These are phyloP conservation scores for Cossypha dichroa DNA, from an alignment of 2,797 vertebrate species.

Conservation along the genomic window DNA sequence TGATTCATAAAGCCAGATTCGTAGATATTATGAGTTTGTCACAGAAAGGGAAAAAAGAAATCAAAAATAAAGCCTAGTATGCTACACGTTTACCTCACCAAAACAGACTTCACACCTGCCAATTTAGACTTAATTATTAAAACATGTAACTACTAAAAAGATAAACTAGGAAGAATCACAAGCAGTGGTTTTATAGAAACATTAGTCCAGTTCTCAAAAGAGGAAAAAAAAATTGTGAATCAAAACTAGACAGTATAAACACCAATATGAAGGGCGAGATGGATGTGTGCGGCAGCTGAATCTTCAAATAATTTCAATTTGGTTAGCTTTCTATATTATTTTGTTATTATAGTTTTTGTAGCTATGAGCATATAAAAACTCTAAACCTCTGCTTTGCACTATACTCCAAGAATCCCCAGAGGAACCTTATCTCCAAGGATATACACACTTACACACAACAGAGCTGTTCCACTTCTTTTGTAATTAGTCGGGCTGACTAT, in stretches of 20 bases:
- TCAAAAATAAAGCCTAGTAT: background rate
- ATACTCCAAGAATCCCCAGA: background rate
- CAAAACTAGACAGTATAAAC: background rate
- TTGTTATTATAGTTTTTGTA: background rate
- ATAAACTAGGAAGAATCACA: background rate
- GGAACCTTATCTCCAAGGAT: background rate
- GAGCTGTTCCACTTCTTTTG: background rate
- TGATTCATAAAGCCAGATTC: background rate
- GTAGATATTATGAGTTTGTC: background rate
- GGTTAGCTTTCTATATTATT: background rate
- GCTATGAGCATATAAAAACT: background rate
- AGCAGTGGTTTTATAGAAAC: background rate
- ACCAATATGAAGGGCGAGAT: background rate
- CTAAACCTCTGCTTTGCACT: background rate
- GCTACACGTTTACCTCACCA: accelerated
- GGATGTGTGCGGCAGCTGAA: background rate
- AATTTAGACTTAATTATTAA: background rate
- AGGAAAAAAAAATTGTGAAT: background rate
- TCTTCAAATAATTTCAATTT: background rate
- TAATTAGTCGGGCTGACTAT: background rate
- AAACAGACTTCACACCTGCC: background rate
- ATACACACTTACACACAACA: background rate
- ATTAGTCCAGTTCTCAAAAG: background rate
- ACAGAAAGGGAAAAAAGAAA: background rate
- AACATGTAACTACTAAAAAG: background rate